phyloP scores from a whole-genome alignment of 2,888 invertebrate genomes.

The Cantharis nigra region DNA sequence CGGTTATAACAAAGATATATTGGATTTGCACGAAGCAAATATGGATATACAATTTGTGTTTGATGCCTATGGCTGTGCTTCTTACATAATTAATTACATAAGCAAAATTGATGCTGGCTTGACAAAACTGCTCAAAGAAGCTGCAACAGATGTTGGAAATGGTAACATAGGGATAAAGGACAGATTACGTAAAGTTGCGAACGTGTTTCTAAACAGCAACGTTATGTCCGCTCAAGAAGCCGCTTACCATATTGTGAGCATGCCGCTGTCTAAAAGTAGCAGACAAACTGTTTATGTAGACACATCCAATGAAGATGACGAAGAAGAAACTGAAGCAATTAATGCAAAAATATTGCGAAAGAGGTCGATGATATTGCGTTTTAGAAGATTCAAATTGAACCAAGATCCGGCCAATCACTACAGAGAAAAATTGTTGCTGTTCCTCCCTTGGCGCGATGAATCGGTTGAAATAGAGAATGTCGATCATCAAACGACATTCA shows the following conservation, averaged over 20 bases:
- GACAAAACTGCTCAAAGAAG: not conserved
- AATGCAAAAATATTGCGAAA: too few relatives aligned
- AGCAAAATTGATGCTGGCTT: not conserved
- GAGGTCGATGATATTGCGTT: too few relatives aligned
- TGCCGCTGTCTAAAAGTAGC: slow-evolving; percentile 30
- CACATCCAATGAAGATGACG: too few relatives aligned
- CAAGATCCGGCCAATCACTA: too few relatives aligned
- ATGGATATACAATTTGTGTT: slow-evolving; percentile 33
- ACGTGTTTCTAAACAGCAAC: slow-evolving; percentile 33
- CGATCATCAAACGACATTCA: too few relatives aligned
- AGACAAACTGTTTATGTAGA: not conserved
- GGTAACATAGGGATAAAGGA: not conserved
- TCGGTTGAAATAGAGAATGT: too few relatives aligned
- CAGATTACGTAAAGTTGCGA: not conserved
- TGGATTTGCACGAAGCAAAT: slow-evolving; percentile 17
- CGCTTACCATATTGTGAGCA: slow-evolving; percentile 31
- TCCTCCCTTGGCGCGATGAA: too few relatives aligned
- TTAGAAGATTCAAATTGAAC: too few relatives aligned
- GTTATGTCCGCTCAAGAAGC: slow-evolving; percentile 34
- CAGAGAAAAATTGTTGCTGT: too few relatives aligned
- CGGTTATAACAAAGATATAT: slow-evolving; percentile 33
- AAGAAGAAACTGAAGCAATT: too few relatives aligned
- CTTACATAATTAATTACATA: slow-evolving; percentile 30
- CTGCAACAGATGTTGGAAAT: not conserved
- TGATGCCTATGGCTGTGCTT: slow-evolving; percentile 34